Evolutionary conservation across 2,113 vertebrate species (phyloP).

Genomic region (Petrocephalus zakoni): DNA sequence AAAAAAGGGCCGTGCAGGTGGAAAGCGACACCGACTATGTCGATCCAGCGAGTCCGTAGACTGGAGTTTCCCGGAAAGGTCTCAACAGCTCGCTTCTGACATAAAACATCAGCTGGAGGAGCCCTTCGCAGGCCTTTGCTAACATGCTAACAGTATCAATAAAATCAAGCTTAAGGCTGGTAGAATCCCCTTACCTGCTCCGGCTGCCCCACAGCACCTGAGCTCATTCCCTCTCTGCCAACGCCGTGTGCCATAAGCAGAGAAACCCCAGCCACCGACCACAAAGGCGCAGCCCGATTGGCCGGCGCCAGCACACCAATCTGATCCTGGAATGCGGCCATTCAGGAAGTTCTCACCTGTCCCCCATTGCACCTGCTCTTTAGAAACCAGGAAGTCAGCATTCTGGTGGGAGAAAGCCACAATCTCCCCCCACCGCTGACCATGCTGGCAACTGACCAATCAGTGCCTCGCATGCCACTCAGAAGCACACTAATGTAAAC

Average conservation of each 20-base stretch:
- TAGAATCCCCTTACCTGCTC: conserved; percentile 19
- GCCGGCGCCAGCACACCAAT: conserved; percentile 43
- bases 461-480: neutral
- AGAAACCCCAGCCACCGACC: conserved; percentile 32
- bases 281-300: conserved; percentile 25
- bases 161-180: neutral
- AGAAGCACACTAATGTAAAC: neutral
- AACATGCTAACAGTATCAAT: neutral
- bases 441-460: neutral
- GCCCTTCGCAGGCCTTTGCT: neutral
- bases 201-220: conserved; percentile 15
- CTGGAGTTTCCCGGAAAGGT: neutral
- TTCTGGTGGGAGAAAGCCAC: neutral
- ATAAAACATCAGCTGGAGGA: neutral
- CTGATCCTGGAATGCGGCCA: conserved; percentile 53
- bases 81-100: neutral
- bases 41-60: neutral
- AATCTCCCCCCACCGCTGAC: neutral
- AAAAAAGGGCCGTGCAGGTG: neutral
- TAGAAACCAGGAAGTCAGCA: neutral
- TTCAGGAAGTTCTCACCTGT: conserved; percentile 50
- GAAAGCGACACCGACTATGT: neutral
- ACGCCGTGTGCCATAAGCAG: neutral
- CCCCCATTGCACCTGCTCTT: neutral
- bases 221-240: conserved; percentile 4